Percentiles rank a stretch among this genome's conserved stretches.
These are phyloP conservation scores for Daubentonia madagascariensis DNA, from an alignment of 2,113 vertebrate genomes.

Conservation along the genomic window DNA sequence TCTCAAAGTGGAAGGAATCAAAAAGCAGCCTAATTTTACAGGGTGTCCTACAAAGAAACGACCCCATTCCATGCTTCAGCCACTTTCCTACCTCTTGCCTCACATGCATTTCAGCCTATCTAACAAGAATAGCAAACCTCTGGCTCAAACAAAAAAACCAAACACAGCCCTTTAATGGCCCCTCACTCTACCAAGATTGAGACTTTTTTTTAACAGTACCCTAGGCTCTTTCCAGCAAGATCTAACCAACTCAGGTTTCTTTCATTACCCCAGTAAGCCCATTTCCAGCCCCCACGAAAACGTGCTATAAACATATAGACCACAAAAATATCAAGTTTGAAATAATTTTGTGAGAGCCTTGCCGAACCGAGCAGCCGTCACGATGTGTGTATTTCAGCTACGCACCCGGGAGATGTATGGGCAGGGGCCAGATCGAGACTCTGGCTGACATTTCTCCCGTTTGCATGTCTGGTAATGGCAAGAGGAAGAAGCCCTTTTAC, in stretches of 20 bases:
- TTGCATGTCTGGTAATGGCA: fast-evolving
- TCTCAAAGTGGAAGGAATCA: background rate
- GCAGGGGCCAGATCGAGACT: background rate
- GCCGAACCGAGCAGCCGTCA: background rate
- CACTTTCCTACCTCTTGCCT: background rate
- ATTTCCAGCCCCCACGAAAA: background rate
- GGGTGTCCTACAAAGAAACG: background rate
- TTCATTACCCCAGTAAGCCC: background rate
- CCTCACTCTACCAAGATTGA: background rate
- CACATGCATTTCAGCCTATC: background rate
- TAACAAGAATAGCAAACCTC: background rate
- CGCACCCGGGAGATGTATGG: background rate
- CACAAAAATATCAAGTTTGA: background rate
- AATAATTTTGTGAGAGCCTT: background rate
- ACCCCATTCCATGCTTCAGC: fast-evolving
- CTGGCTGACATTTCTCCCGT: background rate
- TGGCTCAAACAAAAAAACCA: background rate
- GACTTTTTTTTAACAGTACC: background rate
- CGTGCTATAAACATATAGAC: background rate
- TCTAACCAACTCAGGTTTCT: background rate
- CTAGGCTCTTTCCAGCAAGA: background rate
- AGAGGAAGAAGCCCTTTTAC: background rate
- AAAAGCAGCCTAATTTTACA: background rate
- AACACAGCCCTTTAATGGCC: background rate
- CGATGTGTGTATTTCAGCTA: background rate